Evolutionary conservation across 2,888 invertebrate genomes (phyloP), one percentile per base, ranked within the genome.

Genomic region (Zaprionus bogoriensis): DNA sequence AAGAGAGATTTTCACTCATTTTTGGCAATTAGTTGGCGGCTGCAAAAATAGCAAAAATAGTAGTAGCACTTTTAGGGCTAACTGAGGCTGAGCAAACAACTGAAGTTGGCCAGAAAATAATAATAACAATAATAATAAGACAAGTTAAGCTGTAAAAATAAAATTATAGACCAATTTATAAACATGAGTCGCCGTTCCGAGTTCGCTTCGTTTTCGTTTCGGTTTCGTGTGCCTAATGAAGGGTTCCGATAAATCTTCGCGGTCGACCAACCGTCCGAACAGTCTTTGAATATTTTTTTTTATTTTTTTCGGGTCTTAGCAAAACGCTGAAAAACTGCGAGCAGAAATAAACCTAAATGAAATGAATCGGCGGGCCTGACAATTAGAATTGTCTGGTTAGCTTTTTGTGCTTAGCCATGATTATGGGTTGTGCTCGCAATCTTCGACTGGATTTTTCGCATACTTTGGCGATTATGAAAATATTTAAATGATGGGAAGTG

Each of bases 141-240:
- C 46, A 20, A 44, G 51, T 27, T 53, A 65, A 80, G 87, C 87
- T 88, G 87, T 73, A 80, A 66, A 86, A 86, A 87, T 78, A 81
- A 50, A 88, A 87, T 87, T 87, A 87, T 87, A 73, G 87, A 87
- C 81, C 87, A 86, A 87, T 88, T 87, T 88, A 83, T 87, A 78
- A 86, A 74, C 80, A 87, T 87, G 86, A 87, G 68, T 88, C 63
- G 87, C 47, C 50, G 27, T 69, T 69, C 74, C 51, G 66, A n/a
- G n/a, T 61, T 17, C 30, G 14, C 20, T 25, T 42, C 36, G 28
- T 39, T 39, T 42, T 39, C 9, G 14, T 4, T 36, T 36, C 30
- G 5, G 25, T 46, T 68, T 74, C 74, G 78, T 75, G 77, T 79
- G 67, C 53, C 51, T 88, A 88, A 86, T 87, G 77, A 77, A 85